Evolutionary conservation across 2,888 invertebrate genomes (phyloP), one percentile per base, ranked within the genome.

Genomic region (Phytoseiulus persimilis): DNA sequence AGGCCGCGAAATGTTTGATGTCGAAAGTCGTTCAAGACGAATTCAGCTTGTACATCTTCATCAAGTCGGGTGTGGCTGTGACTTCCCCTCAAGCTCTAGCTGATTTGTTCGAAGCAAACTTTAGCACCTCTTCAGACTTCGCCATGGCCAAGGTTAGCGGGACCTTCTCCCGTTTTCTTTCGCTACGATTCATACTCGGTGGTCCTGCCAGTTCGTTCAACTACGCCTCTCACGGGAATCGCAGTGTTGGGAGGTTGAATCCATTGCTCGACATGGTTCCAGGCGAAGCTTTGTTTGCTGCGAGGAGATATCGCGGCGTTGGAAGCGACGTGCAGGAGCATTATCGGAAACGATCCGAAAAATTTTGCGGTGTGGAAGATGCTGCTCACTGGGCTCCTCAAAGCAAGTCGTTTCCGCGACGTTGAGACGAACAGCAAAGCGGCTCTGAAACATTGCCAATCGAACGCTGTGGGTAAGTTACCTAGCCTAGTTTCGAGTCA

Each of bases 351-450:
- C 6, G 31, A 87, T 14, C 32, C 87, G 0, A 28, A 33, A 33
- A 87, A 87, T 33, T 87, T 39, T 18, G 87, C 32, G n/a, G 87
- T 33, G 9, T 87, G 87, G 87, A 87, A 33, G 18, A n/a, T 87
- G n/a, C 87, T 33, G 18, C 87, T 87, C 45, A 45, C 11, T 6
- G 87, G 87, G 0, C 33, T 87, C 18, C n/a, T 87, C 5, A 9
- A 33, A 33, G 33, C 32, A 18, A 28, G 87, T 33, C 87, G 33
- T 6, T 87, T 87, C 45, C 31, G 87, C 0, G 87, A 87, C 18
- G 87, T 87, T 28, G 87, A 87, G 45, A 87, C 87, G 2, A 9
- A 6, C n/a, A 45, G 39, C 32, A 87, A 87, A 14, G 87, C 28
- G 32, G 87, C 87, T 6, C 11, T 87, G 32, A 33, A 45, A 23